Base-by-base conservation (phyloP, 2,797 vertebrate genomes). In the Epinephelus coioides region DNA sequence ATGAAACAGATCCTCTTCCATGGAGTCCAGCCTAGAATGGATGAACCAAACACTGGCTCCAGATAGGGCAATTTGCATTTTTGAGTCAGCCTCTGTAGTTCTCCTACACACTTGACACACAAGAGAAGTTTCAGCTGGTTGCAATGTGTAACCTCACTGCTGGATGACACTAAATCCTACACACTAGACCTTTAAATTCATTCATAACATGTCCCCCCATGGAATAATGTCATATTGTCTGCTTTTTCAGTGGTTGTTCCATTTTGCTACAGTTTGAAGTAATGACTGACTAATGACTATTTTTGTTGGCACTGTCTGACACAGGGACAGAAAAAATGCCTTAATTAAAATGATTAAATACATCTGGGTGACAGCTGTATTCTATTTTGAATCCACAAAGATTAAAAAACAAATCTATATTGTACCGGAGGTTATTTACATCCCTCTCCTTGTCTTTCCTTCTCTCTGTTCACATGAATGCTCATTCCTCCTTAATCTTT, bases 361-460 rank as follows among this genome's bases (percentile, higher is more conserved):
- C 79, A 84, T 80, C 56, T 86, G 87, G 71, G 49, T 5, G 5
- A 30, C 71, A 85, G 62, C 76, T 84, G 82, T 75, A 61, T 68
- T 78, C 15, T 76, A 46, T 73, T 83, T 76, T 67, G 2, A 61
- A 54, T 64, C 46, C 12, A 50, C 27, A 59, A 57, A 62, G 19
- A 44, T 57, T 11, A 65, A 60, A 53, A 54, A 34, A 61, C 1
- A 34, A 12, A 27, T 6, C 53, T 7, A 4, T 15, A 4, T 50
- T 72, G 47, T 56, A 85, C 68, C 70, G 75, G 65, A 62, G 47
- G 55, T 76, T 75, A 66, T 83, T 78, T 64, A 64, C 54, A 43
- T 15, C 13, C 12, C 5, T 62, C 50, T 46, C 6, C 6, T 53
- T 43, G 17, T 57, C 11, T 69, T 15, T 15, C 18, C 54, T 40